These are phyloP conservation scores for Ochlodes sylvanus DNA, from an alignment of 2,888 invertebrate species.

Conservation along the genomic window DNA sequence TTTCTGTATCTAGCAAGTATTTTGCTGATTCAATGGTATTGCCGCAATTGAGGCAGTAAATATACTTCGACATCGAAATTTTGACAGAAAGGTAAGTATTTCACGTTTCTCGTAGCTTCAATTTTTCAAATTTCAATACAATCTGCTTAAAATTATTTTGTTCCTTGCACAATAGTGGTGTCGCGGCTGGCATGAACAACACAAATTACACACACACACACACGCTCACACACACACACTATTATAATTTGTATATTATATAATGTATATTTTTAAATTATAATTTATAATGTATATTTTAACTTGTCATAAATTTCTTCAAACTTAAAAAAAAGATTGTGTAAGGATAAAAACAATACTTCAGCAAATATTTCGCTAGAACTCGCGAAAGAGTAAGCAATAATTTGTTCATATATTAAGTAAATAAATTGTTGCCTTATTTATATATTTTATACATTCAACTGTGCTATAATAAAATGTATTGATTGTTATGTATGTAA, in stretches of 20 bases:
- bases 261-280: no score
- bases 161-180: no score
- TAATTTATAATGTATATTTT: no score
- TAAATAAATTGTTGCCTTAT: constrained; percentile 22
- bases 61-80: not conserved
- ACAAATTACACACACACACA: no score
- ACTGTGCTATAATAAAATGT: constrained; percentile 12
- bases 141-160: no score
- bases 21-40: not conserved
- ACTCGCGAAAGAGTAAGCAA: constrained; percentile 6
- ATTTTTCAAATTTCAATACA: not conserved
- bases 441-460: constrained; percentile 32
- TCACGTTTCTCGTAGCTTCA: no score
- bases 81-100: not conserved
- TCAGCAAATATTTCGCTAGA: not conserved
- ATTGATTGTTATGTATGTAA: constrained; percentile 18
- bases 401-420: constrained; percentile 20
- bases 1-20: not conserved
- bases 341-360: not conserved
- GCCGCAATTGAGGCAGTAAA: no score
- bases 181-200: no score
- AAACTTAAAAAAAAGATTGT: not conserved
- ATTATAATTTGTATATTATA: no score
- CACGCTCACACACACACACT: no score
- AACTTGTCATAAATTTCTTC: no score